Percentiles rank a stretch among this genome's conserved stretches.
These are phyloP conservation scores for Sclerurus mexicanus DNA, from an alignment of 2,113 vertebrate genomes.

Conservation along the genomic window DNA sequence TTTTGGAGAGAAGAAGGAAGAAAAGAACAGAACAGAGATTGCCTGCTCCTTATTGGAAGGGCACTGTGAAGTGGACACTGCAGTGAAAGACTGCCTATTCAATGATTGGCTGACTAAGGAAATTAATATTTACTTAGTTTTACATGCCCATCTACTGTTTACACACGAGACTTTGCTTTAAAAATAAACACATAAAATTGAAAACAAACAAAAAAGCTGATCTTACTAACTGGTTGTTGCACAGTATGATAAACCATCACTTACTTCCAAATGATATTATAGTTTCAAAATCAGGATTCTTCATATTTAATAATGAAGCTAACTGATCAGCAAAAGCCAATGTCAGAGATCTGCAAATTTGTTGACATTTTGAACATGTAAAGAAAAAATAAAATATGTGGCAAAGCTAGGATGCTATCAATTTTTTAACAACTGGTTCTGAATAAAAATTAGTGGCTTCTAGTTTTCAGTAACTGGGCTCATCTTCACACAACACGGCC, in stretches of 20 bases:
- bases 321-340: not conserved
- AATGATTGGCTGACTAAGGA: not conserved
- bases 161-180: not conserved
- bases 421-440: not conserved
- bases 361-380: not conserved
- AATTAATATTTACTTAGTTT: not conserved
- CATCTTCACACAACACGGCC: not conserved
- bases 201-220: not conserved
- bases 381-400: not conserved
- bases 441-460: not conserved
- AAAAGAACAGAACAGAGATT: not conserved
- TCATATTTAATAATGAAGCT: not conserved
- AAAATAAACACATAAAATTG: not conserved
- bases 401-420: not conserved
- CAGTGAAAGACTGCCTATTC: not conserved
- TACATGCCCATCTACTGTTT: not conserved
- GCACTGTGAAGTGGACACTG: not conserved
- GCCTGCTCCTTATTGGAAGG: not conserved
- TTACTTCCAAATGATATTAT: not conserved
- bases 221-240: not conserved
- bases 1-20: not conserved
- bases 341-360: not conserved
- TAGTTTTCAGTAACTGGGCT: not conserved
- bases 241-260: not conserved
- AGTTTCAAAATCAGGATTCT: not conserved